Conservation (phyloP, 2,113 vertebrate genomes). For the Pelobates fuscus region DNA sequence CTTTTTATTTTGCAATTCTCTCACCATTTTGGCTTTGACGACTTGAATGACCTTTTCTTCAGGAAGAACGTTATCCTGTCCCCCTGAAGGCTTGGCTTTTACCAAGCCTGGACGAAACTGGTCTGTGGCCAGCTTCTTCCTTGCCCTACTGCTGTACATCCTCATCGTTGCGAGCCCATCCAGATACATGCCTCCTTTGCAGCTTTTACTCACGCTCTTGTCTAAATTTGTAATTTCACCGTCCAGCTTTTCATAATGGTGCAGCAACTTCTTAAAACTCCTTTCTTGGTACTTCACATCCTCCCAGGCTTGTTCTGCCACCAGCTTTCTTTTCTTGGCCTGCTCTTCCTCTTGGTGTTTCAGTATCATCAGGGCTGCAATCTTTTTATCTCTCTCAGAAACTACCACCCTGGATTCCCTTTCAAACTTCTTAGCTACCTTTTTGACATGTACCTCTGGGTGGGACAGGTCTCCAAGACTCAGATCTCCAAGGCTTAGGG, state of each 20-base stretch:
- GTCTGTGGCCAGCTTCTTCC: slow-evolving; percentile 59
- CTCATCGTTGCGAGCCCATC: slow-evolving; percentile 54
- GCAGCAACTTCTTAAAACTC: slow-evolving; percentile 54
- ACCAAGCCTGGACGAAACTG: slow-evolving; percentile 52
- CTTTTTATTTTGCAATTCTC: slow-evolving; percentile 50
- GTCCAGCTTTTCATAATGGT: slow-evolving; percentile 48
- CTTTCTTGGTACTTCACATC: slow-evolving; percentile 63
- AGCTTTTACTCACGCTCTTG: slow-evolving; percentile 54
- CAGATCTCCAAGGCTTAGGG: slow-evolving; percentile 1
- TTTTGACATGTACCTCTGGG: background rate
- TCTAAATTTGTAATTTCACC: background rate
- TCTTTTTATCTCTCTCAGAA: slow-evolving; percentile 74
- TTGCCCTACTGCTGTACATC: slow-evolving; percentile 54
- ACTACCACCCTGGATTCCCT: slow-evolving; percentile 62
- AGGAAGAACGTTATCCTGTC: slow-evolving; percentile 48
- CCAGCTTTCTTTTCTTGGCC: slow-evolving; percentile 58
- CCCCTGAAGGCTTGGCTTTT: slow-evolving; percentile 42
- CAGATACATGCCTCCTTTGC: slow-evolving; percentile 59
- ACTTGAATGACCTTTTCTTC: slow-evolving; percentile 60
- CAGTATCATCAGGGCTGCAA: slow-evolving; percentile 76
- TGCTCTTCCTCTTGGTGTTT: slow-evolving; percentile 69
- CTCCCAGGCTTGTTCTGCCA: slow-evolving; percentile 64
- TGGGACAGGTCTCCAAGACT: background rate
- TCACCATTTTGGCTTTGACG: slow-evolving; percentile 52
- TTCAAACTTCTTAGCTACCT: background rate